Percentiles rank a stretch among this genome's conserved stretches.
Evolutionary conservation across 2,113 vertebrate species (phyloP).

Genomic region (Strix uralensis): DNA sequence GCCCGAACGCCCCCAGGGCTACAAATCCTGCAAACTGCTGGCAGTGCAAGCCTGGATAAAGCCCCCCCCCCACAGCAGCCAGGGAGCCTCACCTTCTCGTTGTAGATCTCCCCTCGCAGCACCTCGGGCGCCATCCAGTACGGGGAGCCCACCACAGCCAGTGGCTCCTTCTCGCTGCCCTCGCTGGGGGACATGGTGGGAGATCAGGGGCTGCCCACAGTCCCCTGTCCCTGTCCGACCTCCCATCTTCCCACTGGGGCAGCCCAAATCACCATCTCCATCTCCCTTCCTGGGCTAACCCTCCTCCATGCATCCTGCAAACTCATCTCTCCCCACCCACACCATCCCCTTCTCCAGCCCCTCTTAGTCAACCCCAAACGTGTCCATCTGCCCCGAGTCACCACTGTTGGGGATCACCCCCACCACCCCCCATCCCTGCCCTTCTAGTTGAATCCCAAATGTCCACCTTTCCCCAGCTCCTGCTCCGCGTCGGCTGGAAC

Average conservation of each 20-base stretch:
- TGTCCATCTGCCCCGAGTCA: too few species aligned
- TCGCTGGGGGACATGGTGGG: conserved; percentile 72
- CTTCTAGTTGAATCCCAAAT: not conserved
- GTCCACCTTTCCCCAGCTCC: not conserved
- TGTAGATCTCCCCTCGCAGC: conserved; percentile 89
- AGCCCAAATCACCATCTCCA: not conserved
- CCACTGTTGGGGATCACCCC: not conserved
- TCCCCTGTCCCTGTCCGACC: too few species aligned
- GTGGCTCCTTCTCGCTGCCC: conserved; percentile 79
- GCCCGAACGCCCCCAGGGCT: fast-evolving
- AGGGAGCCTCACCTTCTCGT: conserved; percentile 84
- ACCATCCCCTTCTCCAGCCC: not conserved
- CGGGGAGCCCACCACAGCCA: conserved; percentile 92
- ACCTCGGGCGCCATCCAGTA: conserved; percentile 99
- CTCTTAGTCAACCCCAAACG: not conserved
- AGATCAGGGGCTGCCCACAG: not conserved
- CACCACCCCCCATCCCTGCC: too few species aligned
- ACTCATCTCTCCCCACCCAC: not conserved
- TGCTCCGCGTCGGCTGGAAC: not conserved
- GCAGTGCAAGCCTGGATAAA: not conserved
- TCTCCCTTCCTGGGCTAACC: not conserved
- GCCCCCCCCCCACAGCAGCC: fast-evolving
- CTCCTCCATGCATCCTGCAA: not conserved
- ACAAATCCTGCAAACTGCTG: not conserved
- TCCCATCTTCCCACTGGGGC: fast-evolving